Evolutionary conservation across 1,140 invertebrate genomes (phyloP).

Genomic region (Phenacoccus solenopsis): DNA sequence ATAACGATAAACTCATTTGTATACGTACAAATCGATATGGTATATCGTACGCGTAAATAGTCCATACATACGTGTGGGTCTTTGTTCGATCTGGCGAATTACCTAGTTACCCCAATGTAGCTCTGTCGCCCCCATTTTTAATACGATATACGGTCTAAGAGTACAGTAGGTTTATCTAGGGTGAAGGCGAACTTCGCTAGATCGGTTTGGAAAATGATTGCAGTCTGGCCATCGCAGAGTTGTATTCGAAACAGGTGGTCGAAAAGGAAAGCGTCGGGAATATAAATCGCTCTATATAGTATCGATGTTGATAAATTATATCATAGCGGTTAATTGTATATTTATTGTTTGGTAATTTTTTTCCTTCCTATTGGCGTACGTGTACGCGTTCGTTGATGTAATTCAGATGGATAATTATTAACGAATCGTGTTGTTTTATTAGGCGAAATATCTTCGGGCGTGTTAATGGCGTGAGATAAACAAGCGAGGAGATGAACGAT

Average conservation of each 20-base stretch:
- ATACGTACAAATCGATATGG: too few species aligned
- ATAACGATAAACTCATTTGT: too few species aligned
- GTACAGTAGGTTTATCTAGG: too few species aligned
- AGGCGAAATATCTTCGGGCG: neutral
- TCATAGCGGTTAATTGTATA: neutral
- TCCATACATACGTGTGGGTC: too few species aligned
- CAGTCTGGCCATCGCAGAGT: too few species aligned
- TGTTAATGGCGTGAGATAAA: neutral
- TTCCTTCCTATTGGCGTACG: neutral
- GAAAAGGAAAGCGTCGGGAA: neutral
- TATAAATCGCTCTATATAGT: neutral
- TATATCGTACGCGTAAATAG: too few species aligned
- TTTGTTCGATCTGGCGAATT: neutral
- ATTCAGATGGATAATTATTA: neutral
- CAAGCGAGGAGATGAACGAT: too few species aligned
- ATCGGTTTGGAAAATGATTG: too few species aligned
- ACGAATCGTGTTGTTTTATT: neutral
- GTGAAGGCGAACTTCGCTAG: too few species aligned
- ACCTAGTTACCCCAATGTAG: neutral
- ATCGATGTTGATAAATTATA: conserved; percentile 1
- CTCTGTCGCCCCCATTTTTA: neutral
- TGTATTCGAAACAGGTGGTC: neutral
- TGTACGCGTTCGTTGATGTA: neutral
- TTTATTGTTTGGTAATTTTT: too few species aligned
- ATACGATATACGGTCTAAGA: too few species aligned